Evolutionary conservation across 2,888 invertebrate genomes (phyloP).

Genomic region (Drosophila fungiperda): DNA sequence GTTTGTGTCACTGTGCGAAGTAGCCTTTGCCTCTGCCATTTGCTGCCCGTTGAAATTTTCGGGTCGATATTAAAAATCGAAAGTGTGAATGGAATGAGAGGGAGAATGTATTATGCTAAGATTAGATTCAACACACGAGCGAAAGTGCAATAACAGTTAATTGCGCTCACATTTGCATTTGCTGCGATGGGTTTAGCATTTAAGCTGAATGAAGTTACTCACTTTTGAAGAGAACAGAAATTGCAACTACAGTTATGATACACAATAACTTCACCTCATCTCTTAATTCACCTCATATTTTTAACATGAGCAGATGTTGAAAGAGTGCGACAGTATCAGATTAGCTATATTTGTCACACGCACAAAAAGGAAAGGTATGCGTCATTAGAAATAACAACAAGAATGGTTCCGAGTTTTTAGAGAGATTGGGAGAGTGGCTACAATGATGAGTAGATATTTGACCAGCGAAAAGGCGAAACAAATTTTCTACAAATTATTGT

Average conservation of each 20-base stretch:
- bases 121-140: constrained; percentile 35
- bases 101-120: constrained; percentile 32
- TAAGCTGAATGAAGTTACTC: too few species aligned
- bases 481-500: too few species aligned
- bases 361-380: neutral
- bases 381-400: neutral
- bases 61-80: constrained; percentile 71
- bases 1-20: neutral
- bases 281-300: too few species aligned
- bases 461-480: neutral
- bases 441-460: neutral
- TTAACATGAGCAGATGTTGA: neutral
- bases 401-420: neutral
- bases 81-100: constrained; percentile 62
- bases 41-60: constrained; percentile 50
- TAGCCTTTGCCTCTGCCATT: constrained; percentile 46
- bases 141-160: constrained; percentile 34
- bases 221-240: neutral
- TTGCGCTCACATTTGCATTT: constrained; percentile 6
- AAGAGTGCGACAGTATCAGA: neutral
- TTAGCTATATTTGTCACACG: neutral
- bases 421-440: neutral
- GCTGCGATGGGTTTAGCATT: constrained; percentile 1
- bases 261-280: neutral
- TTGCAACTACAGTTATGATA: neutral